These are phyloP conservation scores for Datnioides undecimradiatus DNA, from an alignment of 2,113 vertebrate genomes.

Conservation along the genomic window DNA sequence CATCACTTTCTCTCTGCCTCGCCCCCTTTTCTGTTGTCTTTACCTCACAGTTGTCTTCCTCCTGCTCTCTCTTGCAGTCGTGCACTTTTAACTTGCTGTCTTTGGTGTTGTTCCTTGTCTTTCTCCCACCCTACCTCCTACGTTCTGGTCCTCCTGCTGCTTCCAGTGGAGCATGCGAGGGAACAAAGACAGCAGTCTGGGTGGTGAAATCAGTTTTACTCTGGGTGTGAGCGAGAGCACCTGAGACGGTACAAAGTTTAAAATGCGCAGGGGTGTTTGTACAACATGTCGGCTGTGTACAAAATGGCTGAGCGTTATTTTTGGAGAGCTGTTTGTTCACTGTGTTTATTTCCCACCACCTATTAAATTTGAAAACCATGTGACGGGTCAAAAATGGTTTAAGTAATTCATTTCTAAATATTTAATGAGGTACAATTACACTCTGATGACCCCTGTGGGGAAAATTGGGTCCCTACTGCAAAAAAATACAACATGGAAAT, in stretches of 20 bases:
- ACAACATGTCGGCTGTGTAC: background rate
- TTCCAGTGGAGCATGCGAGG: slow-evolving; percentile 38
- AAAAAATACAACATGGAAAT: slow-evolving; percentile 45
- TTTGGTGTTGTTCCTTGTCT: slow-evolving; percentile 29
- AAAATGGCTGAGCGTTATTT: background rate
- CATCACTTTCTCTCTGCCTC: slow-evolving; percentile 53
- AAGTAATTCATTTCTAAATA: slow-evolving; percentile 65
- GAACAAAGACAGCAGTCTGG: slow-evolving; percentile 52
- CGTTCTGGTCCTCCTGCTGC: slow-evolving; percentile 35
- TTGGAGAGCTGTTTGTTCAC: slow-evolving; percentile 7
- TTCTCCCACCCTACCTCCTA: slow-evolving; percentile 44
- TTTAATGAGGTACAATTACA: slow-evolving; percentile 73
- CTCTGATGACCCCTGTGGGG: slow-evolving; percentile 67
- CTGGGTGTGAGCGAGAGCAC: slow-evolving; percentile 37
- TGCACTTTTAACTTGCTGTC: slow-evolving; percentile 57
- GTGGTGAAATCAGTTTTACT: slow-evolving; percentile 64
- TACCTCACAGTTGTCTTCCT: slow-evolving; percentile 53
- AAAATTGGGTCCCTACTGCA: slow-evolving; percentile 50
- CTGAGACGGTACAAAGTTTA: slow-evolving; percentile 8
- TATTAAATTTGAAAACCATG: slow-evolving; percentile 47
- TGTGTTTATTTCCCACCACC: slow-evolving; percentile 45
- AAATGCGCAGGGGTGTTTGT: slow-evolving; percentile 9
- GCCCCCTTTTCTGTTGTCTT: slow-evolving; percentile 51
- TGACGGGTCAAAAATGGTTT: slow-evolving; percentile 54
- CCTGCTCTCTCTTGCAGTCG: slow-evolving; percentile 35